Conservation (phyloP, 2,888 invertebrate species). For the Coecobrya sp. region DNA sequence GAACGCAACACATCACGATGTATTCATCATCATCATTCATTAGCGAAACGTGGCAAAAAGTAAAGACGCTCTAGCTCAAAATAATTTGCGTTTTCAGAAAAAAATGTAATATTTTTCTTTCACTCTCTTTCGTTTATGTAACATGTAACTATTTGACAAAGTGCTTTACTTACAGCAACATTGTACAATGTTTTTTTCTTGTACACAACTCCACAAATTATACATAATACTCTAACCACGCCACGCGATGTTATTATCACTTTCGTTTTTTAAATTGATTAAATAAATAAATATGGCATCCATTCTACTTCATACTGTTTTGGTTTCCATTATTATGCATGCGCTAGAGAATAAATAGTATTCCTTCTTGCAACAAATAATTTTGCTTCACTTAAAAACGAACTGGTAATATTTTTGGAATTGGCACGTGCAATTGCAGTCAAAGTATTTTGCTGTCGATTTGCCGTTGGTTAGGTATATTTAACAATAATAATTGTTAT, state of each 20-base stretch:
- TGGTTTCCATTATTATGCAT: background rate
- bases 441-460: too few species aligned
- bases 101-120: conserved; percentile 15
- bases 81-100: conserved; percentile 9
- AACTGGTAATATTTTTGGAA: too few species aligned
- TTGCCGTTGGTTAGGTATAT: too few species aligned
- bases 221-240: conserved; percentile 31
- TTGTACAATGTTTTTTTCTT: conserved; percentile 4
- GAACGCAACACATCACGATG: conserved; percentile 64
- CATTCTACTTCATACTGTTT: conserved; percentile 19
- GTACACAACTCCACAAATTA: conserved; percentile 19
- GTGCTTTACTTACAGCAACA: background rate
- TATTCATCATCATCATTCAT: conserved; percentile 74
- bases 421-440: too few species aligned
- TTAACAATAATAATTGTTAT: too few species aligned
- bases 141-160: background rate
- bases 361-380: background rate
- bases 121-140: conserved; percentile 24
- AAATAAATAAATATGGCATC: background rate
- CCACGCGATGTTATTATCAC: conserved; percentile 38
- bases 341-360: background rate
- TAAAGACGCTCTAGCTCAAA: conserved; percentile 39
- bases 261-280: conserved; percentile 64
- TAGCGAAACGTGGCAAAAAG: conserved; percentile 15
- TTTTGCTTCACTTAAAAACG: too few species aligned